Base-by-base conservation (phyloP, 53 echinoderm and acorn worm genomes). In the Holothuria leucospilota region DNA sequence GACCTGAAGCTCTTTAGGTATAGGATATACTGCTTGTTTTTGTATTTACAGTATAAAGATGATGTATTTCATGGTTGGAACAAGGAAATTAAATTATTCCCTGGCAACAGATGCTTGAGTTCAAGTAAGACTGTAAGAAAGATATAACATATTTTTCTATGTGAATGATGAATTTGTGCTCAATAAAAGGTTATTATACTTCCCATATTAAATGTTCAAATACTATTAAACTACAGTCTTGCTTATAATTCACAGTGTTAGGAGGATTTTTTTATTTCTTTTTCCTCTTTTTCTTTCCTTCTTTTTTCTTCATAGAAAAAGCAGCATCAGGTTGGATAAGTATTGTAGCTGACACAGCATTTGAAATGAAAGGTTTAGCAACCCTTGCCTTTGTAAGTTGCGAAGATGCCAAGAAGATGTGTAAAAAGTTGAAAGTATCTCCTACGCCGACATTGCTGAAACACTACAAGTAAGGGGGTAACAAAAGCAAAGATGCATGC, bases 401-500 rank as follows among this genome's bases (percentile, higher is more conserved):
- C 86, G 88, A 94, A 92, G 95, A 93, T 3, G 89, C 93, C 72
- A 94, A 96, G 86, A 92, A 96, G 79, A 90, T 96, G 25, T 96
- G 96, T 78, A 96, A 96, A 78, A 96, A 96, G 69, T 77, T 82
- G 16, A 96, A 94, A 65, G 86, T 92, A 6, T 90, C 92, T 0
- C 94, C 92, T 16, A 65, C 84, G 29, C 63, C 90, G 2, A 34
- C 86, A 29, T 85, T 62, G 12, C 26, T 96, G 40, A 94, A 94
- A 88, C 96, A 96, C 88, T 96, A 94, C 87, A 87, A 96, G 96
- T 94, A 90, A 96, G 95, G 81, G 16, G 2, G 60, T n/a, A 46
- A 26, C n/a, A 80, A 2, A 46, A 46, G 46, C 11, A 46, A n/a
- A 46, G 8, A 8, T 46, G 46, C 46, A 0, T 46, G 46, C 11